phyloP scores from a whole-genome alignment of 2,888 invertebrate genomes.

The Spodoptera exigua region DNA sequence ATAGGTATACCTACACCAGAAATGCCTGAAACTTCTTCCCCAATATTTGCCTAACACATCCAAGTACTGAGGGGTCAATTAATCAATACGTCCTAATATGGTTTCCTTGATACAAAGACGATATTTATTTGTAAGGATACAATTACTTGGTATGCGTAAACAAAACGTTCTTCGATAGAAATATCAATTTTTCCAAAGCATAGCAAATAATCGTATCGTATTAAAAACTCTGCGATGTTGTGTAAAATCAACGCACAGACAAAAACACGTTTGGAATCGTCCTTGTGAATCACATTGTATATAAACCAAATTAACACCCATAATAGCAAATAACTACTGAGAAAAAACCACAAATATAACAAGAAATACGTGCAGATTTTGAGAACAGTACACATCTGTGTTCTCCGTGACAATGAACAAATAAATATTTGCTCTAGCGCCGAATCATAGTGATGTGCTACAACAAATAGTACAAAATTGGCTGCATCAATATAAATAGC shows the following conservation, averaged over 20 bases:
- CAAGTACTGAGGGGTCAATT: background rate
- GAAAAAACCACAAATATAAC: slow-evolving; percentile 11
- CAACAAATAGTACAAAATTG: slow-evolving; percentile 42
- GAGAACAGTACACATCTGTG: slow-evolving; percentile 1
- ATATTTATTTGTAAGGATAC: no score
- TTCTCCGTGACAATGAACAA: slow-evolving; percentile 2
- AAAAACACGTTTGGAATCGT: slow-evolving; percentile 2
- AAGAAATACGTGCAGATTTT: slow-evolving; percentile 13
- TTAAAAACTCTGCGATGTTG: no score
- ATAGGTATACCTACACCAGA: no score
- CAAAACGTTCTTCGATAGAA: no score
- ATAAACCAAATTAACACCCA: slow-evolving; percentile 12
- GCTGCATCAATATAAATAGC: slow-evolving; percentile 51
- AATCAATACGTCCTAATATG: slow-evolving; percentile 9
- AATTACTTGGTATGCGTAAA: no score
- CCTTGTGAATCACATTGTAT: slow-evolving; percentile 20
- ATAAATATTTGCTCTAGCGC: slow-evolving; percentile 31
- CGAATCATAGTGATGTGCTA: slow-evolving; percentile 27
- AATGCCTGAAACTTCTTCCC: no score
- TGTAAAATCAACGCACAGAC: no score
- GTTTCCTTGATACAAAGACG: background rate
- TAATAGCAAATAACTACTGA: slow-evolving; percentile 4
- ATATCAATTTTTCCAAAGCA: no score
- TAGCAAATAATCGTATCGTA: no score
- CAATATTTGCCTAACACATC: no score